A percentile compares a stretch with the other conserved stretches of the same genome.
These are phyloP conservation scores for Leptogaster cylindrica DNA, from an alignment of 2,888 invertebrate genomes.

Conservation along the genomic window DNA sequence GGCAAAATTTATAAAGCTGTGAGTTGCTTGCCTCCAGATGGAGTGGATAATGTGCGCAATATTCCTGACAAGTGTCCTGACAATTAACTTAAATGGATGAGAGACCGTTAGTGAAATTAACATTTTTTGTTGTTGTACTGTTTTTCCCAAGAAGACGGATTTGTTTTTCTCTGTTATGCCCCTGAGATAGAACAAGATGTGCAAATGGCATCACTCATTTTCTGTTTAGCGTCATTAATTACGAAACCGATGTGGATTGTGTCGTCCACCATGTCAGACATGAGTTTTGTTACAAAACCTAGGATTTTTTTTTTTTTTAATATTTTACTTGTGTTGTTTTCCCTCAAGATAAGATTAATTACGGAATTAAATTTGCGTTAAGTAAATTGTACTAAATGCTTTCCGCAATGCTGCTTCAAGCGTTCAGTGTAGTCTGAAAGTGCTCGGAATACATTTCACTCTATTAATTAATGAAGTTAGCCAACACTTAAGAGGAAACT, in stretches of 20 bases:
- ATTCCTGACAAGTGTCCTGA: not conserved
- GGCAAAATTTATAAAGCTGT: constrained; percentile 4
- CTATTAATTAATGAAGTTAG: too few relatives aligned
- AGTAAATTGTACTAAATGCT: too few relatives aligned
- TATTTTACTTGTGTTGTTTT: not conserved
- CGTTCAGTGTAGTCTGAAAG: too few relatives aligned
- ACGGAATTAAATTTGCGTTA: too few relatives aligned
- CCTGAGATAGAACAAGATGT: not conserved
- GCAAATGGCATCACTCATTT: not conserved
- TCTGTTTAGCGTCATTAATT: not conserved
- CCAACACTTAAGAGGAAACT: too few relatives aligned
- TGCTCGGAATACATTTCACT: too few relatives aligned
- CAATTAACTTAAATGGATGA: constrained; percentile 25
- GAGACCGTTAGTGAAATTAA: not conserved
- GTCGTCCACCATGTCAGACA: not conserved
- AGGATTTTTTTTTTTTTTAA: too few relatives aligned
- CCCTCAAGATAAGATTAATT: not conserved
- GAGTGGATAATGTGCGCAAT: not conserved
- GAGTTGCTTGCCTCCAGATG: not conserved
- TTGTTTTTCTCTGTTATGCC: not conserved
- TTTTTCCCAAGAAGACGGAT: not conserved
- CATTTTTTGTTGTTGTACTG: not conserved
- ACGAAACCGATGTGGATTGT: not conserved
- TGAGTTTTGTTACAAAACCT: not conserved
- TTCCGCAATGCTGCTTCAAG: too few relatives aligned